phyloP scores from a whole-genome alignment of 2,888 invertebrate species.

The Bimastos eiseni region DNA sequence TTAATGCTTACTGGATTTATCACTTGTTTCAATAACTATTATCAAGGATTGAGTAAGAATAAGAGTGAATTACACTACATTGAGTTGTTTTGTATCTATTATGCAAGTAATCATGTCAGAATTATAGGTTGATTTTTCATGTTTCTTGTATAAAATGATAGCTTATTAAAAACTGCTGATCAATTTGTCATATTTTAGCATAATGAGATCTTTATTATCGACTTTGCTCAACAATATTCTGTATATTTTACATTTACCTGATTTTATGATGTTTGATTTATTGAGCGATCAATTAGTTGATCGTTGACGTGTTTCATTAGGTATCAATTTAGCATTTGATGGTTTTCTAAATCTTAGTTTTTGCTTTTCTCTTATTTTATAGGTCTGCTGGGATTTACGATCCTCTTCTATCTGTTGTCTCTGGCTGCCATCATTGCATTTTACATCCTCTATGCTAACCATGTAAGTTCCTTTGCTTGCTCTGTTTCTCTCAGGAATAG shows the following conservation, averaged over 20 bases:
- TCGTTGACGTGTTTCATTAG: neutral
- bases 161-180: too few relatives aligned
- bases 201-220: neutral
- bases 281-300: neutral
- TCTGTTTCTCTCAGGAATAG: neutral
- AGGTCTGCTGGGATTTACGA: conserved; percentile 81
- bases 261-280: neutral
- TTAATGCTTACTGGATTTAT: neutral
- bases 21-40: too few relatives aligned
- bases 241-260: neutral
- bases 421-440: conserved; percentile 81
- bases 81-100: too few relatives aligned
- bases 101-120: neutral
- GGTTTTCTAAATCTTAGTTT: neutral
- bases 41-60: neutral
- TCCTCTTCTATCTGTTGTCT: conserved; percentile 78
- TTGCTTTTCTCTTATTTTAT: conserved; percentile 57
- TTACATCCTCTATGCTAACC: conserved; percentile 77
- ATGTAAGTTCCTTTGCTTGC: conserved; percentile 32
- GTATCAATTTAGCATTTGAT: neutral
- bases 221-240: neutral
- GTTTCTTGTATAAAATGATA: too few relatives aligned
- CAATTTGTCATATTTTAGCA: too few relatives aligned
- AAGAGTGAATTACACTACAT: too few relatives aligned
- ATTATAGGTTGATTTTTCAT: neutral